Conservation (phyloP, 2,797 vertebrate species). For the Phylloscopus collybita region DNA sequence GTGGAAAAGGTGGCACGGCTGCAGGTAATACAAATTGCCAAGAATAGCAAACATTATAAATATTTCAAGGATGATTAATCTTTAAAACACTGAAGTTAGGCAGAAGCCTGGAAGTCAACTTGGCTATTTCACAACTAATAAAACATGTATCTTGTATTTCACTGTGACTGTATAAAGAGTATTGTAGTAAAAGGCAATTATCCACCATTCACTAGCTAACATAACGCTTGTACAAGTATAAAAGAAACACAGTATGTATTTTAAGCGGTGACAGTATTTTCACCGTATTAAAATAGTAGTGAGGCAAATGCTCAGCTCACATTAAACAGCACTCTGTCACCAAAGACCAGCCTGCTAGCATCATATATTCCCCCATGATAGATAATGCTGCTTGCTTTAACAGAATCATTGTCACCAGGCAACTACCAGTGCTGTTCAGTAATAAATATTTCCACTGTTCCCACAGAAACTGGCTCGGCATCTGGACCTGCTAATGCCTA, state of each 20-base stretch:
- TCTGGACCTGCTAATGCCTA: conserved; percentile 27
- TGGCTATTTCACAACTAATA: conserved; percentile 69
- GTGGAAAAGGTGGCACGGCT: conserved; percentile 22
- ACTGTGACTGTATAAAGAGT: conserved; percentile 45
- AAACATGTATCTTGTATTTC: conserved; percentile 67
- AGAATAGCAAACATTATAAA: conserved; percentile 62
- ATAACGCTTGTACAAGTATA: conserved; percentile 5
- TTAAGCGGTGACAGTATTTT: conserved; percentile 50
- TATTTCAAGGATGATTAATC: conserved; percentile 71
- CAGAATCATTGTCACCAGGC: conserved; percentile 57
- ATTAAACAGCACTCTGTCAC: conserved; percentile 52
- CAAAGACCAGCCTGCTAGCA: conserved; percentile 11
- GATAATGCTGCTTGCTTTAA: conserved; percentile 54
- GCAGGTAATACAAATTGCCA: conserved; percentile 53
- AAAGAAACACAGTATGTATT: conserved; percentile 54
- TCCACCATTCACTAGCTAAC: conserved; percentile 48
- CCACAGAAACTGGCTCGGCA: conserved; percentile 40
- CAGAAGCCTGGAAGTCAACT: conserved; percentile 59
- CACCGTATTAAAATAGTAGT: conserved; percentile 44
- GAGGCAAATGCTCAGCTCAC: conserved; percentile 43
- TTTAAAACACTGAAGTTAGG: conserved; percentile 70
- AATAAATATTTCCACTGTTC: conserved; percentile 59
- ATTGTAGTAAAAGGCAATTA: conserved; percentile 56
- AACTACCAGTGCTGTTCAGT: conserved; percentile 32
- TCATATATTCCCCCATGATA: conserved; percentile 50